Evolutionary conservation across 2,888 invertebrate species (phyloP).

Genomic region (Melanargia galathea): DNA sequence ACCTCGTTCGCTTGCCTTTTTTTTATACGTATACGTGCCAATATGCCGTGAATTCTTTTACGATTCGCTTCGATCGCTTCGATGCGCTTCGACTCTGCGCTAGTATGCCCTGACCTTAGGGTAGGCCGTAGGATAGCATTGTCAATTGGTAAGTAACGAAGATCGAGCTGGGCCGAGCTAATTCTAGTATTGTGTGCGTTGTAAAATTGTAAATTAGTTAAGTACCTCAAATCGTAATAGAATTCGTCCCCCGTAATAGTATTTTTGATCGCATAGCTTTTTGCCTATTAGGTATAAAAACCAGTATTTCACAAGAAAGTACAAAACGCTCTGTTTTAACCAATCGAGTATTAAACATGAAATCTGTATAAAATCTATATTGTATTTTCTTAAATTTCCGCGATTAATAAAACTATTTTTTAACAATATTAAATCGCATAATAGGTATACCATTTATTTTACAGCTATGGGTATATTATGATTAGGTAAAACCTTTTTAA

Average conservation of each 20-base stretch:
- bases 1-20: no score
- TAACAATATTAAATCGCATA: neutral
- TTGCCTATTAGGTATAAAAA: constrained; percentile 19
- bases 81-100: no score
- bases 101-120: no score
- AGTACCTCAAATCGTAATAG: constrained; percentile 37
- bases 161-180: constrained; percentile 14
- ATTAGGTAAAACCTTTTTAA: no score
- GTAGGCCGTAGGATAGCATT: constrained; percentile 13
- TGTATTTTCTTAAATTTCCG: constrained; percentile 5
- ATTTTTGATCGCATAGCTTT: constrained; percentile 21
- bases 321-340: neutral
- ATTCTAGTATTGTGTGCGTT: constrained; percentile 8
- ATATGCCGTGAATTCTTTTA: no score
- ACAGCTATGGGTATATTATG: neutral
- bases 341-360: neutral
- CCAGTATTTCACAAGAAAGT: neutral
- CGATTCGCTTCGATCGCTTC: no score
- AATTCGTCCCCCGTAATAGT: constrained; percentile 34
- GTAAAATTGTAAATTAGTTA: constrained; percentile 31
- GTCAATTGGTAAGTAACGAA: constrained; percentile 15
- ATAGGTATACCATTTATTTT: neutral
- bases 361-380: neutral
- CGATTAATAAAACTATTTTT: constrained; percentile 8
- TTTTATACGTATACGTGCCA: no score